Evolutionary conservation across 2,113 vertebrate genomes (phyloP), one percentile per base, ranked within the genome.

Genomic region (Daphoenositta chrysoptera): DNA sequence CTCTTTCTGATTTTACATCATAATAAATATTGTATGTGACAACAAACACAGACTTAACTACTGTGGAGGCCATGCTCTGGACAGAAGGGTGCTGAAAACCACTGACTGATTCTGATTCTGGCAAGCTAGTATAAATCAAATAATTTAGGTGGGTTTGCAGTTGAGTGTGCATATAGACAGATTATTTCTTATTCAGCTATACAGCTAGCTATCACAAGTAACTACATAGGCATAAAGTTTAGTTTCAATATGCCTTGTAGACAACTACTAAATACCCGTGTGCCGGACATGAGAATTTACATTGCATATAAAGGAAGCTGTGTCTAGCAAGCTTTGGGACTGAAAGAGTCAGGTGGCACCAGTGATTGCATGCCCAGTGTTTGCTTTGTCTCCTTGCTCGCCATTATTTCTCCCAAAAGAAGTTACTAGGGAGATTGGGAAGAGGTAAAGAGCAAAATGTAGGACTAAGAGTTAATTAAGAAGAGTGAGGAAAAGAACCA

Each of bases 281-380:
- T 23, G 45, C 11, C 57, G n/a, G 24, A n/a, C 10, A 10, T 44
- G 27, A 72, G 28, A 70, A 70, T 84, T 65, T 39, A 26, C 6
- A 18, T 4, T 53, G 17, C 27, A 13, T 66, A 10, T 33, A 57
- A 61, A 84, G 23, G 47, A 69, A 73, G 27, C 6, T 0, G 0
- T 42, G 44, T 40, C 30, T 47, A 64, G 33, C 28, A 69, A 73
- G 15, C 15, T 57, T 48, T 15, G n/a, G 23, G 7, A 28, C 50
- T 65, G 24, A 69, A 69, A 54, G 31, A 65, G 17, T 63, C 70
- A 47, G 11, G 39, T 53, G 61, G 27, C 48, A 48, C 6, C 58
- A 60, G 33, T 75, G 63, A 57, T 7, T 58, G 20, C 35, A 50
- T 8, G 15, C 7, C 15, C 0, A 4, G 4, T 42, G 48, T 88